Evolutionary conservation across 2,888 invertebrate genomes (phyloP).

Genomic region (Antheraea yamamai): DNA sequence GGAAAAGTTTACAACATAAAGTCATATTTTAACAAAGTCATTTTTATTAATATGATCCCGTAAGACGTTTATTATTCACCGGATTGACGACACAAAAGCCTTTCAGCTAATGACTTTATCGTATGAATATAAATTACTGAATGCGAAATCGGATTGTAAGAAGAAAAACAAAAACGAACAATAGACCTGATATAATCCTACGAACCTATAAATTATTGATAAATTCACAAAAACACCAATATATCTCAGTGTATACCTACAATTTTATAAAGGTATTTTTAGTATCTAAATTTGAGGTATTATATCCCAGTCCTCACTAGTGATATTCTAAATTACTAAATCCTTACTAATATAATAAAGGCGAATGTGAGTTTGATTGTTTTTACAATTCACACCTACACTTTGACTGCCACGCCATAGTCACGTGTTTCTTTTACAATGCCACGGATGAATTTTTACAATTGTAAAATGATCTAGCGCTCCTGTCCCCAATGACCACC

Average conservation of each 20-base stretch:
- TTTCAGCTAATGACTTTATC: slow-evolving; percentile 3
- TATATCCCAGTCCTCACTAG: too few species aligned
- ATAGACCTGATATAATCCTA: neutral
- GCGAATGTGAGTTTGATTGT: too few species aligned
- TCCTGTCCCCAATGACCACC: too few species aligned
- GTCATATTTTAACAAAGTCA: neutral
- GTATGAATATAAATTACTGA: slow-evolving; percentile 6
- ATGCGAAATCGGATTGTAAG: neutral
- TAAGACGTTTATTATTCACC: neutral
- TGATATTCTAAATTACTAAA: too few species aligned
- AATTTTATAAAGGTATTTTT: neutral
- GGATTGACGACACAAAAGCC: neutral
- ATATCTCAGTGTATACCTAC: neutral
- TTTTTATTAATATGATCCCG: neutral
- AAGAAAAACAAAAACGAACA: slow-evolving; percentile 3
- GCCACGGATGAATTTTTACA: too few species aligned
- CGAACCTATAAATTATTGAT: neutral
- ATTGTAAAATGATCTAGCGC: too few species aligned
- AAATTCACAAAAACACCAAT: neutral
- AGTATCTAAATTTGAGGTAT: neutral
- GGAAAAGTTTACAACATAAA: slow-evolving; percentile 23
- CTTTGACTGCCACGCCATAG: too few species aligned
- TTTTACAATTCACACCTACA: too few species aligned
- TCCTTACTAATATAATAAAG: too few species aligned
- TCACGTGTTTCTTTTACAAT: too few species aligned